These are phyloP conservation scores for Vireo griseus DNA, from an alignment of 2,797 vertebrate species.

Conservation along the genomic window DNA sequence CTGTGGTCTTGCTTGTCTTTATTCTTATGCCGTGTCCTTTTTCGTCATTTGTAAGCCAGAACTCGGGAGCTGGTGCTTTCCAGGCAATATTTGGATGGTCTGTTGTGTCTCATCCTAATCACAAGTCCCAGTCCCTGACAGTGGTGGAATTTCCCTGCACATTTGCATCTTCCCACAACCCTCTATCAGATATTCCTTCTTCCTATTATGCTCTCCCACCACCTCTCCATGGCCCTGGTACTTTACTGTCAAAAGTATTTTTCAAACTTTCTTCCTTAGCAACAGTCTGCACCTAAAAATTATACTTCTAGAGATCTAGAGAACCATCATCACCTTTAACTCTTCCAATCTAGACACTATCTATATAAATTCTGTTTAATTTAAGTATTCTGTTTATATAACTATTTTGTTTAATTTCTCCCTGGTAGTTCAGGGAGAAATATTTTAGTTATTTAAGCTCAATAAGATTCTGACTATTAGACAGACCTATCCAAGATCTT, in stretches of 20 bases:
- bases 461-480: neutral
- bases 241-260: neutral
- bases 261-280: neutral
- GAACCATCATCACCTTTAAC: neutral
- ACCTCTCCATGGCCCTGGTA: neutral
- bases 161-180: neutral
- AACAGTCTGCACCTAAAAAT: neutral
- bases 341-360: neutral
- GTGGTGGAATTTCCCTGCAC: neutral
- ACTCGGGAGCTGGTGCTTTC: neutral
- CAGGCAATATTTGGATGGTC: neutral
- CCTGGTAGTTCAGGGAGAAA: neutral
- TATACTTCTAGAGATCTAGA: neutral
- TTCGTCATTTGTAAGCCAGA: neutral
- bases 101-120: no score
- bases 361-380: neutral
- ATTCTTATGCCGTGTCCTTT: neutral
- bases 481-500: neutral
- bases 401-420: neutral
- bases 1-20: neutral
- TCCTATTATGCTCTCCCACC: neutral
- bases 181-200: neutral
- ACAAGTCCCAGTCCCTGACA: neutral
- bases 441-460: neutral
- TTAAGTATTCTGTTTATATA: neutral